Percentiles rank a stretch among this genome's conserved stretches.
These are phyloP conservation scores for Icerya purchasi DNA, from an alignment of 2,888 invertebrate species.

Conservation along the genomic window DNA sequence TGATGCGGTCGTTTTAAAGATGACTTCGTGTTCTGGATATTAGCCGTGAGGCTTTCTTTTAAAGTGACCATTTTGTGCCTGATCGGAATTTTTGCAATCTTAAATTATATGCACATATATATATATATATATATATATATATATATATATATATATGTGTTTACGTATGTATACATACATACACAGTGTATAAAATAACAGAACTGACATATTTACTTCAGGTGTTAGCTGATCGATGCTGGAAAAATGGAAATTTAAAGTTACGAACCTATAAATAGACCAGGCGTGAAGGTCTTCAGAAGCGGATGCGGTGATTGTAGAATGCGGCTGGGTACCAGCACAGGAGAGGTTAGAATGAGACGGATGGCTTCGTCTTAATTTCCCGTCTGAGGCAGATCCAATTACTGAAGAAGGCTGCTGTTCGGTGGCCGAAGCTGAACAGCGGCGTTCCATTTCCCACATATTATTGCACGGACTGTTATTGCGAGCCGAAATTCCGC, in stretches of 20 bases:
- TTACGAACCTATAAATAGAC: constrained; percentile 66
- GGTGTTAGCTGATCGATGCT: too few species aligned
- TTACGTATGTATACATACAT: neutral
- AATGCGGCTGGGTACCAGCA: constrained; percentile 17
- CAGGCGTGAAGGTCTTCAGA: constrained; percentile 86
- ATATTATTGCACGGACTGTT: constrained; percentile 9
- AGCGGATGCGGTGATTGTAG: constrained; percentile 31
- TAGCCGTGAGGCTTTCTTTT: too few species aligned
- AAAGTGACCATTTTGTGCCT: too few species aligned
- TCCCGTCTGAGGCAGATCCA: constrained; percentile 7
- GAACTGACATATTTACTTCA: neutral
- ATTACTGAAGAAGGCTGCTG: constrained; percentile 5
- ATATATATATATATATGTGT: neutral
- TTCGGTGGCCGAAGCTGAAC: constrained; percentile 12
- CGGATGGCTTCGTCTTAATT: constrained; percentile 10
- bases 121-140: neutral
- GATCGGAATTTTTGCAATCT: too few species aligned
- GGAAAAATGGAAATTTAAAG: too few species aligned
- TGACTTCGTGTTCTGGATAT: too few species aligned
- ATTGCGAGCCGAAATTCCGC: constrained; percentile 1
- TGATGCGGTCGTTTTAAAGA: too few species aligned
- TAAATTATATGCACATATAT: too few species aligned
- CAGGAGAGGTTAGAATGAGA: constrained; percentile 1
- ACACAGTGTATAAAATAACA: neutral
- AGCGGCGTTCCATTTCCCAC: constrained; percentile 14